Evolutionary conservation across 2,113 vertebrate genomes (phyloP), one percentile per base, ranked within the genome.

Genomic region (Felis chaus): DNA sequence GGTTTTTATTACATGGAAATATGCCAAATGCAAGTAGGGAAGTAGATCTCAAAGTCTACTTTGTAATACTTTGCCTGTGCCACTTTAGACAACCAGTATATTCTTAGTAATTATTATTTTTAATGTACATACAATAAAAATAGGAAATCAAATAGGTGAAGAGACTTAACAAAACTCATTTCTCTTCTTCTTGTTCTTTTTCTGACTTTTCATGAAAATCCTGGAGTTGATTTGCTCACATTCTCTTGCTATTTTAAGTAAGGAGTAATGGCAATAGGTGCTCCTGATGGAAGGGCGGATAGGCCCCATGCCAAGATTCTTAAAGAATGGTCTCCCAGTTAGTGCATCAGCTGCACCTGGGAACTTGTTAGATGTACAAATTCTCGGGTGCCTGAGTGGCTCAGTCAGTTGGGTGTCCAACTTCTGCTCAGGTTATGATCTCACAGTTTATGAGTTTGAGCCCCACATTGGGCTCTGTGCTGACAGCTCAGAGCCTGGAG

Each of bases 81-180:
- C 53, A 39, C 7, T 91, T 45, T 81, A 68, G 63, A 61, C 36
- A 92, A 81, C 48, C 55, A 39, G 10, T 41, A 65, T 66, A 88
- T 31, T 83, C 50, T 79, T 91, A 89, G 78, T 84, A n/a, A 76
- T 63, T 93, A 66, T 69, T 89, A 18, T 61, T 55, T 93, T 93
- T 55, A 55, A 85, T 31, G 71, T 1, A 36, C 48, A 36, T 29
- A 76, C 86, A 93, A 65, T 48, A 53, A 87, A 66, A 88, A 61
- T 18, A 93, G 85, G 82, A 74, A 45, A 71, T 55, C 5, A 16
- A 23, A 73, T 5, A 80, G 7, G 23, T 23, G 65, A 79, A 89
- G 31, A 48, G 21, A 39, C 41, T 80, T 53, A 81, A 85, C 4
- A 76, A 89, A 88, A 94, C 23, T 41, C 57, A 69, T 33, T 63